A percentile compares a stretch with the other conserved stretches of the same genome.
Conservation (phyloP, 2,888 invertebrate genomes). For the Drosophila maculinotata region DNA sequence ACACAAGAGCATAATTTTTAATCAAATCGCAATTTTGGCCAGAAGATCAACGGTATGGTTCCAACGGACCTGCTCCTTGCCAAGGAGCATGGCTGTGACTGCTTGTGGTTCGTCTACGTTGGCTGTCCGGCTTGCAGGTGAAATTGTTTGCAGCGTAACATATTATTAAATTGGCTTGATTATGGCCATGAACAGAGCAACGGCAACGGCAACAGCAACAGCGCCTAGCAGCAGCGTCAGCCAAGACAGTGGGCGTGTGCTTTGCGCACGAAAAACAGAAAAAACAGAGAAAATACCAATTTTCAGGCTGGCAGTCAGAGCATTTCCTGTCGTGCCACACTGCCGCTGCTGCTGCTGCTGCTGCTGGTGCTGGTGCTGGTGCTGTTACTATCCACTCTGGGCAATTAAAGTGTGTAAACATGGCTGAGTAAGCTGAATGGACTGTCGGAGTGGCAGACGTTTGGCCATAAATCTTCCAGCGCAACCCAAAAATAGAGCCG, state of each 20-base stretch:
- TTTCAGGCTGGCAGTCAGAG: slow-evolving; percentile 57
- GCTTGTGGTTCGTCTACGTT: slow-evolving; percentile 4
- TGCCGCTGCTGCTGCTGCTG: slow-evolving; percentile 17
- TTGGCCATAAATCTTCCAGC: slow-evolving; percentile 69
- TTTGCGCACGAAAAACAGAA: slow-evolving; percentile 14
- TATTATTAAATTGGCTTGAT: slow-evolving; percentile 78
- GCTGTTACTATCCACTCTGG: slow-evolving; percentile 29
- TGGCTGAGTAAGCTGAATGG: slow-evolving; percentile 63
- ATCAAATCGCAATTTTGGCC: slow-evolving; percentile 66
- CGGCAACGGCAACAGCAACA: slow-evolving; percentile 24
- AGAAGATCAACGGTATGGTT: slow-evolving; percentile 47
- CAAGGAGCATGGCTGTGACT: slow-evolving; percentile 11
- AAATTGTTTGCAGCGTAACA: slow-evolving; percentile 78
- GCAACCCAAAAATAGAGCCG: slow-evolving; percentile 70
- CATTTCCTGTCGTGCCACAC: slow-evolving; percentile 70
- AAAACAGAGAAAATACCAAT: slow-evolving; percentile 54
- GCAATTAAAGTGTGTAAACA: slow-evolving; percentile 76
- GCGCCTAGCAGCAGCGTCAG: slow-evolving; percentile 18
- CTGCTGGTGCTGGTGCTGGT: slow-evolving; percentile 27
- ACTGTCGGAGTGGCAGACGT: slow-evolving; percentile 58
- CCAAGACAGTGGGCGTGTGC: slow-evolving; percentile 54
- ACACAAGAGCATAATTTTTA: slow-evolving; percentile 57
- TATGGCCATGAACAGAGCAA: slow-evolving; percentile 63
- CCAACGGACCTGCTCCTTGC: slow-evolving; percentile 23
- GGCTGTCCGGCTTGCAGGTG: slow-evolving; percentile 57